Evolutionary conservation across 2,797 vertebrate species (phyloP), one percentile per base, ranked within the genome.

Genomic region (Eremophila alpestris): DNA sequence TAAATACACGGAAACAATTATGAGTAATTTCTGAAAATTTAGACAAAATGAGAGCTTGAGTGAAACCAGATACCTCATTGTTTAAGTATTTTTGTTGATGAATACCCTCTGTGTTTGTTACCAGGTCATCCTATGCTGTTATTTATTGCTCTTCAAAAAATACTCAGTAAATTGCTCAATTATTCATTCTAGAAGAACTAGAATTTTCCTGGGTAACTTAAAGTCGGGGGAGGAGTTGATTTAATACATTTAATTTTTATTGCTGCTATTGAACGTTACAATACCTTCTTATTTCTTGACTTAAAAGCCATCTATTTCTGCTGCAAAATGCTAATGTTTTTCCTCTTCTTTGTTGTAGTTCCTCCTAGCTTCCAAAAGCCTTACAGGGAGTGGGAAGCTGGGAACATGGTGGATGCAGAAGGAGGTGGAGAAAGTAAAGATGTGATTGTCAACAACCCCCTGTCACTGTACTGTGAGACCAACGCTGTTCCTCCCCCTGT

Each of bases 401-500:
- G 97, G 30, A 98, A 98, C 29, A 92, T 46, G 2, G 95, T 98
- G 23, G 97, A 97, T 58, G 65, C 46, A 5, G 90, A 96, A 85
- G 89, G 94, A 87, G 92, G 41, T 77, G 96, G 97, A 46, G 97
- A 98, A 89, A 91, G 88, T 45, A 98, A 97, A 94, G 98, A 99
- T 43, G 99, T 99, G 78, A 98, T 99, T 80, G 95, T 99, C 62
- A 99, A 99, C 96, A 99, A 98, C 73, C 99, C 99, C 30, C 94
- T 99, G 51, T 99, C 98, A n/a, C 97, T 99, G 59, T 98, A 99
- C 92, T 99, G 99, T 74, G 99, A 99, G 96, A 99, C 99, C 81
- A 99, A 98, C 0, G 99, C 99, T 15, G 98, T 99, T 14, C 99
- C 99, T 6, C 99, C 99, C 48, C 99, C 99, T 0, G 98, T 98